Base-by-base conservation (phyloP, 1,140 invertebrate species). In the Drosophila carrolli region DNA sequence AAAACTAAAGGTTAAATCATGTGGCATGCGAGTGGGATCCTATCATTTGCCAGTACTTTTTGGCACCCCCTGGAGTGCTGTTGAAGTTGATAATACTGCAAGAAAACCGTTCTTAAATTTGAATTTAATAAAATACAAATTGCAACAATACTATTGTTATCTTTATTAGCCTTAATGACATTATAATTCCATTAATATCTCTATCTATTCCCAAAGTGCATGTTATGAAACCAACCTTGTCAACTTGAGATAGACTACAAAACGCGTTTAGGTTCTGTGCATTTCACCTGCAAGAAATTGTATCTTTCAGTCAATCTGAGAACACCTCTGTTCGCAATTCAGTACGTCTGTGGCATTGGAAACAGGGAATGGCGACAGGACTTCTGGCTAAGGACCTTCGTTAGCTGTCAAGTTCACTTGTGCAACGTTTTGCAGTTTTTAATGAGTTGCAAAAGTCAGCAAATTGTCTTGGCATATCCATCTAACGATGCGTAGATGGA, bases 361-460 rank as follows among this genome's bases (percentile, higher is more conserved):
- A 40, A 14, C 32, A 29, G 37, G 38, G n/a, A 61, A 13, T 16
- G 23, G 32, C 6, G 46, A 27, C 61, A 62, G 57, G 55, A 56
- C 62, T 50, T n/a, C 37, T 29, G 43, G 62, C 46, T 50, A 54
- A 58, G 61, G 53, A 76, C 59, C 56, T 78, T 78, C 54, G 58
- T 73, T 65, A 73, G 46, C 47, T 73, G 51, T 79, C 60, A 73
- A 79, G 76, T 79, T 79, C 51, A 68, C 55, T 79, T 79, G 57
- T 71, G 74, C 74, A 70, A 46, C 56, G 66, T 53, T 67, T 68
- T 74, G 56, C 73, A 76, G 74, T 74, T 79, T 43, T 74, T 79
- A 79, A 79, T 79, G 76, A 79, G 76, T 67, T 66, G 60, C 76
- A 59, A 44, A 41, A 78, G 79, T 63, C 79, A 75, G 79, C 79